Percentiles rank a stretch among this genome's conserved stretches.
Conservation (phyloP, 2,113 vertebrate species). For the Colossoma macropomum region DNA sequence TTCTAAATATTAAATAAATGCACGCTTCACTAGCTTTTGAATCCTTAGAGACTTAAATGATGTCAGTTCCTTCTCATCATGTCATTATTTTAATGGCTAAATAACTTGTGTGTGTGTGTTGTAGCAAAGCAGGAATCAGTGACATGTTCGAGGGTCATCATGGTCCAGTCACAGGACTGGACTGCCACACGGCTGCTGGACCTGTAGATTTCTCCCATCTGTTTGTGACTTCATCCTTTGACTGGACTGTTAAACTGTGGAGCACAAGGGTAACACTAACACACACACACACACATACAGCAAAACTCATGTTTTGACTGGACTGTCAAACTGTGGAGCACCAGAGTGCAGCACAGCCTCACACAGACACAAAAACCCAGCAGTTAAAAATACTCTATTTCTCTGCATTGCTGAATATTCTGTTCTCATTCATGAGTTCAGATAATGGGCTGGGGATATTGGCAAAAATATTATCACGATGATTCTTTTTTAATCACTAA, state of each 20-base stretch:
- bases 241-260: slow-evolving; percentile 99
- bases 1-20: no score
- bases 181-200: slow-evolving; percentile 93
- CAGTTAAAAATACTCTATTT: no score
- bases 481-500: no score
- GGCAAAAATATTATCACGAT: no score
- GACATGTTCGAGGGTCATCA: slow-evolving; percentile 99
- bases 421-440: no score
- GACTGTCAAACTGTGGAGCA: no score
- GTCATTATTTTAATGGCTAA: no score
- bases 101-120: slow-evolving; percentile 44
- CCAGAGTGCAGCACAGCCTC: background rate
- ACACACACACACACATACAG: background rate
- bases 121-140: slow-evolving; percentile 97
- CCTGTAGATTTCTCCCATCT: slow-evolving; percentile 97
- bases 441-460: no score
- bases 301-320: background rate
- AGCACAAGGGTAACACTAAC: slow-evolving; percentile 89
- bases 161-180: slow-evolving; percentile 96
- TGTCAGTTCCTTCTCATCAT: no score
- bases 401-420: no score
- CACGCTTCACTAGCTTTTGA: no score
- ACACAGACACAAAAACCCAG: background rate
- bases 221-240: slow-evolving; percentile 97
- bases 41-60: no score